phyloP scores from a whole-genome alignment of 2,113 vertebrate genomes.

The Plotosus lineatus region DNA sequence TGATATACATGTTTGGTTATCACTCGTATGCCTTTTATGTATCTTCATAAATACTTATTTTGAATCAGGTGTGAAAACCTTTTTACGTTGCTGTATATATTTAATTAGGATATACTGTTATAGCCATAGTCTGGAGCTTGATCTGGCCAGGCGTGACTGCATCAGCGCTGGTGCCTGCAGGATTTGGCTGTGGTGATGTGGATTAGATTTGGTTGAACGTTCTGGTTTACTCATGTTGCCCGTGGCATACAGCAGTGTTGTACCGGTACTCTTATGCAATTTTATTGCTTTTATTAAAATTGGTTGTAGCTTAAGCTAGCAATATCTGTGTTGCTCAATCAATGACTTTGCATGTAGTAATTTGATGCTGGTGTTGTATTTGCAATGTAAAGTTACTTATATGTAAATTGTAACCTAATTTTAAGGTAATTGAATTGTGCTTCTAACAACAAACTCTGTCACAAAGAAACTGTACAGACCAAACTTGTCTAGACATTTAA shows the following conservation, averaged over 20 bases:
- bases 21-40: background rate
- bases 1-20: background rate
- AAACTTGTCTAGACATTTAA: background rate
- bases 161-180: conserved; percentile 76
- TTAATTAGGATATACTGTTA: conserved; percentile 35
- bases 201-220: conserved; percentile 44
- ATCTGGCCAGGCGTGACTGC: conserved; percentile 67
- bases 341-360: background rate
- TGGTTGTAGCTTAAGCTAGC: background rate
- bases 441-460: background rate
- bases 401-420: background rate
- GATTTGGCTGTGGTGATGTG: conserved; percentile 74
- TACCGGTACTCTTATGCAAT: conserved; percentile 1
- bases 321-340: background rate
- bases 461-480: background rate
- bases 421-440: background rate
- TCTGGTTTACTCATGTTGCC: conserved; percentile 28
- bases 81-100: background rate
- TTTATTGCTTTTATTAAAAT: background rate
- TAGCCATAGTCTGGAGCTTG: conserved; percentile 70
- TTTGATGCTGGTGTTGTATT: no score
- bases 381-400: background rate
- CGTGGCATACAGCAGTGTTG: background rate
- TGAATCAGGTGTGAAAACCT: background rate
- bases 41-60: background rate